Evolutionary conservation across 2,888 invertebrate species (phyloP).

Genomic region (Aspidiotus rigidus): DNA sequence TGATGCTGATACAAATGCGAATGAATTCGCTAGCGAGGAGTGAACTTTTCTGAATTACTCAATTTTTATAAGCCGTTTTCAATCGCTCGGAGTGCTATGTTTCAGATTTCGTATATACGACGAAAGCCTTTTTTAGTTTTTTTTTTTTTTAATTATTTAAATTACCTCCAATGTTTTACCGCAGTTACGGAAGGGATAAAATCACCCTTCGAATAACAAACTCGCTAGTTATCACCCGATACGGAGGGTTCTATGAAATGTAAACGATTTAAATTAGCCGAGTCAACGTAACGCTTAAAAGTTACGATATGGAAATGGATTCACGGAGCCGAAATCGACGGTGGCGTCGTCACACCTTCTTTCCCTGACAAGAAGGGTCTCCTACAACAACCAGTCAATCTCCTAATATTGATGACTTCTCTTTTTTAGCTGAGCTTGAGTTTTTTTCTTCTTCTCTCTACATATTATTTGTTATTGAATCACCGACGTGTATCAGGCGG

Average conservation of each 20-base stretch:
- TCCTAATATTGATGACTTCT: slow-evolving; percentile 27
- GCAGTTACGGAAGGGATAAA: background rate
- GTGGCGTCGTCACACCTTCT: background rate
- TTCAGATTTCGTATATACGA: no score
- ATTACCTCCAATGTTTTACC: slow-evolving; percentile 8
- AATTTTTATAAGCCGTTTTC: no score
- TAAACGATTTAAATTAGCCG: slow-evolving; percentile 31
- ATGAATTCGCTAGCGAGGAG: no score
- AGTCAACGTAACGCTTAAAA: slow-evolving; percentile 14
- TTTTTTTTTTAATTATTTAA: slow-evolving; percentile 16
- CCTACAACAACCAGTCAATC: slow-evolving; percentile 22
- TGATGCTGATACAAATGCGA: no score
- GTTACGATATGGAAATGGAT: slow-evolving; percentile 12
- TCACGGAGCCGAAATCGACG: background rate
- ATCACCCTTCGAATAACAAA: slow-evolving; percentile 3
- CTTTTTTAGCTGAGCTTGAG: background rate
- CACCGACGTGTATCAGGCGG: slow-evolving; percentile 2
- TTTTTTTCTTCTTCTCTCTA: background rate
- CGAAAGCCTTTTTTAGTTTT: no score
- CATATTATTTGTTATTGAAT: background rate
- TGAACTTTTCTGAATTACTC: no score
- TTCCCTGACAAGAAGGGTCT: background rate
- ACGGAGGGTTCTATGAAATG: slow-evolving; percentile 27
- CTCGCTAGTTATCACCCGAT: slow-evolving; percentile 25
- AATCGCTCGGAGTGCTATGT: no score